Evolutionary conservation across 2,797 vertebrate species (phyloP).

Genomic region (Halcyon leucocephala): DNA sequence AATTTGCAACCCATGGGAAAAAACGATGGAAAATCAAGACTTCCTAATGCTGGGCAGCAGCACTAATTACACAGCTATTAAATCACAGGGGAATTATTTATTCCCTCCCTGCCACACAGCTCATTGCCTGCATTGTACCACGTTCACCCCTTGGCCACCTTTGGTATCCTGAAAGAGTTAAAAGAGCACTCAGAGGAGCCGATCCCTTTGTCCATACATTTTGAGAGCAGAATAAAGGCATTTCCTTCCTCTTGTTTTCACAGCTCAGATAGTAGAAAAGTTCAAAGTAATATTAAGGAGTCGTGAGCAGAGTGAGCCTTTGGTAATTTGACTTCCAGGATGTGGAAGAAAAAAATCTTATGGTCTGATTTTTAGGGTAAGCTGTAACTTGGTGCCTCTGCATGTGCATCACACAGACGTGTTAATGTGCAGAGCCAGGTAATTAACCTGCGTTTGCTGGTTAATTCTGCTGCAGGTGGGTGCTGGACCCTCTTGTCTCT

Average conservation of each 20-base stretch:
- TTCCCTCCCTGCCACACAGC: background rate
- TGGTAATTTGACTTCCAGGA: constrained; percentile 46
- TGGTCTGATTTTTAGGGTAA: background rate
- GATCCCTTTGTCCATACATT: constrained; percentile 29
- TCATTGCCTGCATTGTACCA: background rate
- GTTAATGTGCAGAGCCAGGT: background rate
- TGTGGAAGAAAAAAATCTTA: background rate
- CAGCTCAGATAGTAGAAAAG: constrained; percentile 19
- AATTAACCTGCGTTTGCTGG: background rate
- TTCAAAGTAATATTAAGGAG: constrained; percentile 43
- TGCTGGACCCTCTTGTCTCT: background rate
- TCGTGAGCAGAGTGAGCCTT: constrained; percentile 15
- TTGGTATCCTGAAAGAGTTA: constrained; percentile 8
- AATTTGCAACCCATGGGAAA: background rate
- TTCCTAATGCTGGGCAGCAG: background rate
- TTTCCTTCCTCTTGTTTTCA: constrained; percentile 52
- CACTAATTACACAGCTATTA: constrained; percentile 18
- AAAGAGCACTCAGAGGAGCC: background rate
- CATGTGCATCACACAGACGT: rapidly evolving
- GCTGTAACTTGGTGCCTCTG: background rate
- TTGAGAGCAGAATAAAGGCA: constrained; percentile 50
- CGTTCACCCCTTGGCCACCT: background rate
- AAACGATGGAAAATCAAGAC: background rate
- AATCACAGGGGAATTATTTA: background rate
- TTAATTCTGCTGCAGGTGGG: background rate